These are phyloP conservation scores for Artibeus lituratus DNA, from an alignment of 2,797 vertebrate genomes.

Conservation along the genomic window DNA sequence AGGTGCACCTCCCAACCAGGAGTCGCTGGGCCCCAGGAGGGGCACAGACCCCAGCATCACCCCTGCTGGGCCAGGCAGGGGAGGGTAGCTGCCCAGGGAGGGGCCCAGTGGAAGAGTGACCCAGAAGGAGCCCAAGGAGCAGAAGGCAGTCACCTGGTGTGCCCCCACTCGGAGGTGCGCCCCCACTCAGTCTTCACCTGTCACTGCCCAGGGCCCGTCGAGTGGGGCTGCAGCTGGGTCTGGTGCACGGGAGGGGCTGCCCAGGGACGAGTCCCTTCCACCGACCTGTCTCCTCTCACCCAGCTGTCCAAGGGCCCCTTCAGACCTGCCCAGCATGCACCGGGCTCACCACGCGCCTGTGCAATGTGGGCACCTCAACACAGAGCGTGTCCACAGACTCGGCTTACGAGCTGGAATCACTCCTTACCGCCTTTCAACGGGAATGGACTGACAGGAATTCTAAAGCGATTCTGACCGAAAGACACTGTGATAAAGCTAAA, in stretches of 20 bases:
- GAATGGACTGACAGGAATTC: constrained; percentile 46
- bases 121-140: neutral
- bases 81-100: too few species aligned
- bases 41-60: neutral
- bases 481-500: constrained; percentile 38
- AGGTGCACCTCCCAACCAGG: rapidly evolving
- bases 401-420: neutral
- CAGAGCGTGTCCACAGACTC: neutral
- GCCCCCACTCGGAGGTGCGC: neutral
- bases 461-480: constrained; percentile 28
- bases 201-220: rapidly evolving
- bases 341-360: neutral
- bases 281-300: neutral
- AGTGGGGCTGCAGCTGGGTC: rapidly evolving
- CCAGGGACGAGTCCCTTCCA: rapidly evolving
- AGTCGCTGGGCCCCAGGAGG: neutral
- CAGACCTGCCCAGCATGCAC: neutral
- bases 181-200: neutral
- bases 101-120: neutral
- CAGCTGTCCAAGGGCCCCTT: neutral
- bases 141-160: neutral
- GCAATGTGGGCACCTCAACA: neutral
- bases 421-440: neutral
- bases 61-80: too few species aligned
- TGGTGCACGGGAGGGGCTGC: rapidly evolving